Percentiles rank a stretch among this genome's conserved stretches.
Evolutionary conservation across 2,113 vertebrate genomes (phyloP).

Genomic region (Callithrix jacchus): DNA sequence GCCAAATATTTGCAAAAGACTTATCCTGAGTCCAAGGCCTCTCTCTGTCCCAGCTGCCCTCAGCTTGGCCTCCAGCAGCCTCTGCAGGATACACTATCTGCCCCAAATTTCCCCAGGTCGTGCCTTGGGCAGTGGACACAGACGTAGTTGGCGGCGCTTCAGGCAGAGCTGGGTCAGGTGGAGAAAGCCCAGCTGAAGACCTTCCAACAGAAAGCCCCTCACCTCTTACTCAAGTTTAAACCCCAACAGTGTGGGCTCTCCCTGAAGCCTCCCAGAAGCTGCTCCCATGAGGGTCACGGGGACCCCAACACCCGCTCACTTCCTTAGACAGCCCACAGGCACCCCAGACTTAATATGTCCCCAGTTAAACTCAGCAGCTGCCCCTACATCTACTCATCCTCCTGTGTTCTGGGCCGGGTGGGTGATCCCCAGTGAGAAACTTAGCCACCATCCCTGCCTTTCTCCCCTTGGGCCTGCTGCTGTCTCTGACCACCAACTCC

Average conservation of each 20-base stretch:
- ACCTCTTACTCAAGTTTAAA: not conserved
- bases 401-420: not conserved
- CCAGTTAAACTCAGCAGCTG: not conserved
- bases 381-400: not conserved
- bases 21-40: not conserved
- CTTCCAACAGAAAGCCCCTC: not conserved
- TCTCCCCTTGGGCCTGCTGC: not conserved
- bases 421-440: not conserved
- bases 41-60: not conserved
- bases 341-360: not conserved
- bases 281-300: not conserved
- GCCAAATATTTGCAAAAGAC: not conserved
- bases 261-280: not conserved
- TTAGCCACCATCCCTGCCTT: not conserved
- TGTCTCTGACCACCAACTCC: not conserved
- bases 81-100: not conserved
- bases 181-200: not conserved
- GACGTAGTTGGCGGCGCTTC: not conserved
- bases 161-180: not conserved
- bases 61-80: not conserved
- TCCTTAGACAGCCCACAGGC: not conserved
- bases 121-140: not conserved
- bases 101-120: not conserved
- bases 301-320: not conserved
- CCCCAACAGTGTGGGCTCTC: not conserved